Evolutionary conservation across 1,140 invertebrate species (phyloP), one percentile per base, ranked within the genome.

Genomic region (Marisa cornuarietis): DNA sequence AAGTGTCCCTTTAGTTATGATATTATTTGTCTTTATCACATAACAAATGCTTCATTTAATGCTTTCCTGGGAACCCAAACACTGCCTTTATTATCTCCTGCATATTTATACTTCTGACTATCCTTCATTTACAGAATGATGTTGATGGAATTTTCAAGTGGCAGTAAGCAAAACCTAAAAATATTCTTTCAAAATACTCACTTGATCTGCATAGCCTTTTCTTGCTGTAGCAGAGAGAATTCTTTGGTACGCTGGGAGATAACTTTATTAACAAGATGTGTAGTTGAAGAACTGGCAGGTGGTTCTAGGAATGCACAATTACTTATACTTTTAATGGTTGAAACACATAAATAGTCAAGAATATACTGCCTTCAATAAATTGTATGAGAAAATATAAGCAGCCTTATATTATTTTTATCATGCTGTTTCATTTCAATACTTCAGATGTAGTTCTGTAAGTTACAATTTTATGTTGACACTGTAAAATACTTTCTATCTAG

Each of bases 191-290:
- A 73, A 77, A 74, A 79, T 24, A 75, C 76, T 83, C 31, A 83
- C 82, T 81, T 78, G 62, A 79, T 81, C 31, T 78, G 74, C 22
- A 77, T n/a, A 2, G 78, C 76, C 72, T 79, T 82, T 16, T 81
- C 80, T 71, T 75, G 77, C 68, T 83, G 80, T 71, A 68, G 69
- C 9, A 51, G 58, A 18, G 80, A 71, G 76, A 80, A 80, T 52
- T 83, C 83, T 79, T 79, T 80, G 13, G 83, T 83, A 31, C 83
- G 78, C 22, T 75, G 65, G 18, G 80, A 63, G 61, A 83, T 76
- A 13, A 83, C 76, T 24, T 83, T 65, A 54, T 79, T 51, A 16
- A 83, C 26, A 20, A 71, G 26, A n/a, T 51, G 42, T 4, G 26
- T 68, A 3, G 74, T 42, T n/a, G 76, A 51, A 16, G 75, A 71